Evolutionary conservation across 1,140 invertebrate species (phyloP), one percentile per base, ranked within the genome.

Genomic region (Lineus longissimus): DNA sequence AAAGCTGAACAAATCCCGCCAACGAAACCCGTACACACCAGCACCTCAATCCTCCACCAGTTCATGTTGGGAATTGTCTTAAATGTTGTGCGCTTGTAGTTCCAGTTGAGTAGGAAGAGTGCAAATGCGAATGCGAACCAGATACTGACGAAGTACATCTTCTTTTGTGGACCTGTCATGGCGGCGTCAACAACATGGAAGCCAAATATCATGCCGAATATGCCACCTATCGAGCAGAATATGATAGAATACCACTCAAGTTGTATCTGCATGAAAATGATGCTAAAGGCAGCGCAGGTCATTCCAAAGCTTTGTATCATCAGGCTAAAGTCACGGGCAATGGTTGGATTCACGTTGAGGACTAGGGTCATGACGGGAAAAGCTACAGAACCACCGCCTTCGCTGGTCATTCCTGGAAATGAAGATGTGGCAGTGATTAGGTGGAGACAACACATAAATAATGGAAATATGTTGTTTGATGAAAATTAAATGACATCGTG

Each of bases 351-450:
- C 23, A 76, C 65, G 7, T 73, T 41, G 23, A 76, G 62, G 19
- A 66, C 66, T 27, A 76, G 63, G 1, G 74, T 76, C 73, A 76
- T 75, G 7, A 76, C 74, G 13, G 75, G 75, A 61, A 76, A 75
- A 22, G 73, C 71, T 1, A 75, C 70, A 13, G 72, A 68, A 27
- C 74, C 73, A 27, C 73, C 73, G 41, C 73, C 73, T 58, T 76
- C 73, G 33, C 71, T 67, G 29, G 73, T 75, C 59, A 73, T 70
- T 19, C 71, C 71, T 73, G 45, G 33, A 70, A 47, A n/a, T 54
- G 4, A 51, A 47, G 27, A 40, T 4, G 33, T 7, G 33, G 15
- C 6, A 36, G 15, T 36, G 33, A 7, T 4, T 36, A 36, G 4
- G 33, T 36, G 33, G 6, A 36, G 4, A 7, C 6, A 36, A 36